Conservation (phyloP, 2,888 invertebrate species). For the Dryobotodes eremita region DNA sequence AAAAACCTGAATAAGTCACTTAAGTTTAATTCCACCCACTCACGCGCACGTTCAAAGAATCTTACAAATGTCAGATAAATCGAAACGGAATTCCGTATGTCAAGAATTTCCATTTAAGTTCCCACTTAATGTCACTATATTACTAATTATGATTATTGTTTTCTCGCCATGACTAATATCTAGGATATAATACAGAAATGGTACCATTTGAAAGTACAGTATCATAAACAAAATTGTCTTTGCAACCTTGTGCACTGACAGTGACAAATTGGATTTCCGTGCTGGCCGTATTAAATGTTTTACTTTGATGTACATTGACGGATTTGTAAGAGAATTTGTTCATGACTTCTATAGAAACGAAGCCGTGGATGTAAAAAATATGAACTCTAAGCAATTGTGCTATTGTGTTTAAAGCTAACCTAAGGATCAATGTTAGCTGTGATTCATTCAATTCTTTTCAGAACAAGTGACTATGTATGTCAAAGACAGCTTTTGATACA, state of each 20-base stretch:
- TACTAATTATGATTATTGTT: constrained; percentile 24
- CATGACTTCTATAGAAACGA: neutral
- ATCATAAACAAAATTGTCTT: constrained; percentile 52
- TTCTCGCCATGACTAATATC: constrained; percentile 23
- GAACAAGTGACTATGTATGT: neutral
- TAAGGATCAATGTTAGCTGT: constrained; percentile 13
- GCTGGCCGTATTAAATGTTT: neutral
- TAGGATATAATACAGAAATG: constrained; percentile 35
- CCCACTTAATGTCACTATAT: constrained; percentile 16
- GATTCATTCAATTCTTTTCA: constrained; percentile 31
- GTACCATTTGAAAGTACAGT: constrained; percentile 51
- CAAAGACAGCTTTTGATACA: neutral
- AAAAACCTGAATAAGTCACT: constrained; percentile 26
- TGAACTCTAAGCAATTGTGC: neutral
- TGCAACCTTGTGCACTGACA: constrained; percentile 49
- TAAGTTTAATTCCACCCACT: neutral
- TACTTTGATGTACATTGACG: neutral
- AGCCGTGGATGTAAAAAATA: neutral
- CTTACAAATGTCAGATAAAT: constrained; percentile 37
- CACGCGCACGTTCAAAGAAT: constrained; percentile 45
- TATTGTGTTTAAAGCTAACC: constrained; percentile 6
- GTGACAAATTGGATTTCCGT: constrained; percentile 48
- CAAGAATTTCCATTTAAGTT: constrained; percentile 40
- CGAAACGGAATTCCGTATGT: constrained; percentile 53
- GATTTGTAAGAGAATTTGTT: neutral